Evolutionary conservation across 2,888 invertebrate species (phyloP).

Genomic region (Tiliacea citrago): DNA sequence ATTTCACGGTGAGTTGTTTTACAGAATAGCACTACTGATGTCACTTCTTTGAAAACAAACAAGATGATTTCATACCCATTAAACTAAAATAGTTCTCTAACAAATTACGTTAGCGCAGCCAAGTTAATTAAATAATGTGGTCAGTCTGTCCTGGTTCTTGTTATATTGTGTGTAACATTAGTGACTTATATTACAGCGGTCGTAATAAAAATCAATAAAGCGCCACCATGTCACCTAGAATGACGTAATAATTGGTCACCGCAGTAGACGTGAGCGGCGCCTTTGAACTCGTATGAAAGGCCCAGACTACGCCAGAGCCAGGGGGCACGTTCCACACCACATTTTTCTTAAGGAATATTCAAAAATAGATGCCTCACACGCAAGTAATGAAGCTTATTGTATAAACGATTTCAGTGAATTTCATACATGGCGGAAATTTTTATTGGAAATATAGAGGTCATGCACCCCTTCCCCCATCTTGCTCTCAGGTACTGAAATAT

Average conservation of each 20-base stretch:
- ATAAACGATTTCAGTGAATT: constrained; percentile 84
- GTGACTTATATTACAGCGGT: constrained; percentile 36
- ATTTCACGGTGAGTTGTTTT: no score
- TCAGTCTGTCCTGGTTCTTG: constrained; percentile 48
- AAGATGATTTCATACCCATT: constrained; percentile 51
- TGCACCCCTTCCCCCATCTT: constrained; percentile 63
- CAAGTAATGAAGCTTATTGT: constrained; percentile 86
- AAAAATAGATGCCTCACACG: constrained; percentile 78
- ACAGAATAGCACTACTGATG: no score
- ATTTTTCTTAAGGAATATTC: constrained; percentile 80
- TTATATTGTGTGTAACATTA: constrained; percentile 50
- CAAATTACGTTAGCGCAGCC: constrained; percentile 37
- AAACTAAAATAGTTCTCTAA: constrained; percentile 49
- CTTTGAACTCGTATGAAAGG: constrained; percentile 75
- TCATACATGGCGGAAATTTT: constrained; percentile 79
- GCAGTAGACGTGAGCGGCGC: constrained; percentile 66
- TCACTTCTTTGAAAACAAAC: constrained; percentile 46
- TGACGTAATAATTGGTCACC: constrained; percentile 73
- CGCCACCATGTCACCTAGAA: constrained; percentile 50
- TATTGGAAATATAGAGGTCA: constrained; percentile 79
- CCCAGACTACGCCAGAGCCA: constrained; percentile 70
- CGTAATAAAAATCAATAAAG: constrained; percentile 63
- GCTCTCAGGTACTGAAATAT: constrained; percentile 59
- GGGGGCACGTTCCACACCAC: constrained; percentile 63
- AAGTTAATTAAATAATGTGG: constrained; percentile 56